Base-by-base conservation (phyloP, 1,140 invertebrate genomes). In the Danaus melanippus region DNA sequence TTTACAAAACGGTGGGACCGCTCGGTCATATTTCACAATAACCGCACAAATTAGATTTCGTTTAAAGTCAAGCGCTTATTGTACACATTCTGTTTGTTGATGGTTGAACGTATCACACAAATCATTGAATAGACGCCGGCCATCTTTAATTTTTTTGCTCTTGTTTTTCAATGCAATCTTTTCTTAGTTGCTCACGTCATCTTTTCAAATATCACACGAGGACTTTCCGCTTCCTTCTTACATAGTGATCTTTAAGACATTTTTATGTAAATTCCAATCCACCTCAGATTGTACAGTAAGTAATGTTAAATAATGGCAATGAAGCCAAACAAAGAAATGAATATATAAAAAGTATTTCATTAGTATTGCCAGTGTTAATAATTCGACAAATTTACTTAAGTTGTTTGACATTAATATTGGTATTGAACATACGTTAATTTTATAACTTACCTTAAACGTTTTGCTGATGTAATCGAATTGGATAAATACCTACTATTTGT, bases 41-140 rank as follows among this genome's bases (percentile, higher is more conserved):
- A 83, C 74, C 71, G 67, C 71, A 80, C 78, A 86, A 84, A 86
- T 86, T 86, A 86, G 81, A 86, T 86, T 86, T 77, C 75, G 73
- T 75, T 75, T 71, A 75, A 82, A 86, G 83, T 86, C 81, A 84
- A 82, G 70, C 74, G 65, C 68, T 76, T 67, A 79, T 81, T 86
- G 80, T 81, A 69, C 65, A 71, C 51, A 70, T 71, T 58, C 59
- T 79, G 72, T 83, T 86, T 80, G 77, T 79, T 76, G 73, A 78
- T 62, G 55, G 67, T 51, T 68, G 79, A 79, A 79, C 70, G 71
- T 61, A 80, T 82, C 69, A 76, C 58, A 73, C 74, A 69, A 70
- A 57, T 70, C 65, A 73, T 77, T 78, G 69, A 80, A 79, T 76
- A 67, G 62, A 50, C 70, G 71, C 68, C 82, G 78, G 75, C 62